Conservation (phyloP, 2,888 invertebrate species). For the Meteorus colon region DNA sequence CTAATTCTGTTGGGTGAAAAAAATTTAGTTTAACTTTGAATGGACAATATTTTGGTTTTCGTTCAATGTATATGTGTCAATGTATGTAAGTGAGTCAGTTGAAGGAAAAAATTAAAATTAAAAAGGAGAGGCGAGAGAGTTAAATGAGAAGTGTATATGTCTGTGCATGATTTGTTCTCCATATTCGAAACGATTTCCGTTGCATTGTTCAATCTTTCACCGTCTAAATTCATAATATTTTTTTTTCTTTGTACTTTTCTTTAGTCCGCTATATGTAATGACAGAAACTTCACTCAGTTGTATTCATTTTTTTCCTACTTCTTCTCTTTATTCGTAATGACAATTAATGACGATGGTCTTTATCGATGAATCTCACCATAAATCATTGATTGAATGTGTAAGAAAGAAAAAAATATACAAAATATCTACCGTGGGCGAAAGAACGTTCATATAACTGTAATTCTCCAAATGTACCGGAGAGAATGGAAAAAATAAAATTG, state of each 20-base stretch:
- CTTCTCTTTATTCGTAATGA: conserved; percentile 12
- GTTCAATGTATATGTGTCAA: not conserved
- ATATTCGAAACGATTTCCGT: conserved; percentile 60
- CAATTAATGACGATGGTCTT: conserved; percentile 22
- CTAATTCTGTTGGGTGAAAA: not conserved
- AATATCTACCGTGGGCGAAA: conserved; percentile 20
- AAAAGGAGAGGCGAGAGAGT: not conserved
- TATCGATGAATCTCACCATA: conserved; percentile 21
- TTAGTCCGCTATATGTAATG: not conserved
- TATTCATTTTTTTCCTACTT: not conserved
- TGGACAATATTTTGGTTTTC: not conserved
- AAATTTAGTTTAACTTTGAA: not conserved
- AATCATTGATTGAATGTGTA: conserved; percentile 14
- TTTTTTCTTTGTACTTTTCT: not conserved
- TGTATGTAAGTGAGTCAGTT: conserved; percentile 9
- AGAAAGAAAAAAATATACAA: not conserved
- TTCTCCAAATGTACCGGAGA: conserved; percentile 24
- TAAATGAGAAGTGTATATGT: not conserved
- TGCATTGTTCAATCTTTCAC: conserved; percentile 52
- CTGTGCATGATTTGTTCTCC: conserved; percentile 27
- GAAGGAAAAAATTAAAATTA: not conserved
- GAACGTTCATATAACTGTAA: conserved; percentile 26
- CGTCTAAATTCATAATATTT: not conserved
- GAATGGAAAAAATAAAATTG: conserved; percentile 15
- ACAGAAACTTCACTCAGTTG: not conserved